Conservation (phyloP, 2,888 invertebrate genomes). For the Ferdinandea cuprea region DNA sequence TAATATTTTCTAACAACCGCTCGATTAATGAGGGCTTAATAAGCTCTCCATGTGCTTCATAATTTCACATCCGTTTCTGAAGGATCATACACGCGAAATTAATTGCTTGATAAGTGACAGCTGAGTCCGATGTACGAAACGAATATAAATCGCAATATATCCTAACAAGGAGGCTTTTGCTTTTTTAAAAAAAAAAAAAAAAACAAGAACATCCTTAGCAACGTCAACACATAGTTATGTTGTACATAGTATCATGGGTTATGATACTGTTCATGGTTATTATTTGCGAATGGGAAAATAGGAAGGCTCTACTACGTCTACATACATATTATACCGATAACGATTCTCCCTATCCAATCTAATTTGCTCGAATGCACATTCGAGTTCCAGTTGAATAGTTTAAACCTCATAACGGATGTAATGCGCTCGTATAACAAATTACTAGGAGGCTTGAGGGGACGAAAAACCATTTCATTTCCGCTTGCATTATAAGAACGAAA, state of each 20-base stretch:
- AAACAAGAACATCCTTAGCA: background rate
- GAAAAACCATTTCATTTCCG: background rate
- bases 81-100: background rate
- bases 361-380: slow-evolving; percentile 63
- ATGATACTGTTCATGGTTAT: background rate
- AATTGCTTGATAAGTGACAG: slow-evolving; percentile 2
- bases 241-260: background rate
- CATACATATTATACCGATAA: no score
- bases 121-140: background rate
- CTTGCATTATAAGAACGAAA: background rate
- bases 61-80: background rate
- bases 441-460: slow-evolving; percentile 4
- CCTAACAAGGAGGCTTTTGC: background rate
- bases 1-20: background rate
- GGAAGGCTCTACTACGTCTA: slow-evolving; percentile 18
- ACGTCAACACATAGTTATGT: no score
- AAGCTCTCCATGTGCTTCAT: slow-evolving; percentile 10
- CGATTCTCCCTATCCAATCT: slow-evolving; percentile 15
- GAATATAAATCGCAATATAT: background rate
- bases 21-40: slow-evolving; percentile 13
- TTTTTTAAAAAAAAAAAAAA: background rate
- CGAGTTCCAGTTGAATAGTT: slow-evolving; percentile 61
- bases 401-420: slow-evolving; percentile 61
- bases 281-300: slow-evolving; percentile 15
- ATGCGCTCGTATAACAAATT: slow-evolving; percentile 58